Conservation (phyloP, 2,797 vertebrate genomes). For the Novumbra hubbsi region DNA sequence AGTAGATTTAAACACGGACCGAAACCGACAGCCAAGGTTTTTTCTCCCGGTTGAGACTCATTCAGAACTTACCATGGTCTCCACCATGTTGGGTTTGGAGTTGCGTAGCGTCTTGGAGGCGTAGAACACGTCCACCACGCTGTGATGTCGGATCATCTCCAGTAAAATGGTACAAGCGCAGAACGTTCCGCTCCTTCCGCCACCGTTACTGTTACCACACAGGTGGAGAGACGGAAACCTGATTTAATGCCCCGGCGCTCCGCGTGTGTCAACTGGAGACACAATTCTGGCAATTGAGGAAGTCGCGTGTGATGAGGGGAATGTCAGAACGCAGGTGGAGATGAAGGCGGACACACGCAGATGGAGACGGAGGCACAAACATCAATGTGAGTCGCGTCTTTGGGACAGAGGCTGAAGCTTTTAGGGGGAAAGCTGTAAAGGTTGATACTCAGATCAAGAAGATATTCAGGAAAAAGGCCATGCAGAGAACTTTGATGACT, state of each 20-base stretch:
- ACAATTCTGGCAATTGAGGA: background rate
- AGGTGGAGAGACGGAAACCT: slow-evolving; percentile 8
- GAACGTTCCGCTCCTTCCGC: slow-evolving; percentile 92
- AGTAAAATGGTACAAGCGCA: slow-evolving; percentile 90
- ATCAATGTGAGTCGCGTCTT: slow-evolving; percentile 43
- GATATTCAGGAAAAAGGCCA: slow-evolving; percentile 62
- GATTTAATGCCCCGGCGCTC: background rate
- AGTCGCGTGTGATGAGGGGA: background rate
- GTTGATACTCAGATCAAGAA: slow-evolving; percentile 55
- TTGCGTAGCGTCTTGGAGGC: slow-evolving; percentile 94
- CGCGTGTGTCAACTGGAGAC: too few species aligned
- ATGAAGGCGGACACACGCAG: slow-evolving; percentile 3
- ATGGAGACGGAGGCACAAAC: slow-evolving; percentile 12
- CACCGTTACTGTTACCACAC: slow-evolving; percentile 81
- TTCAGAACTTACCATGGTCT: slow-evolving; percentile 85
- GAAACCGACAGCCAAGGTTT: background rate
- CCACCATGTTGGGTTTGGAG: slow-evolving; percentile 98
- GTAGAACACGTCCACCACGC: slow-evolving; percentile 91
- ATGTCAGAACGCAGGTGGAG: slow-evolving; percentile 2
- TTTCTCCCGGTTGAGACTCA: background rate
- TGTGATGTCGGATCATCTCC: slow-evolving; percentile 95
- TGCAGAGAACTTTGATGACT: slow-evolving; percentile 48
- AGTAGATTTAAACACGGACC: too few species aligned
- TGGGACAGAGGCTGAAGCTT: slow-evolving; percentile 36
- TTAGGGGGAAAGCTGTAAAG: slow-evolving; percentile 26